Evolutionary conservation across 2,888 invertebrate genomes (phyloP).

Genomic region (Sinotaia quadrata): DNA sequence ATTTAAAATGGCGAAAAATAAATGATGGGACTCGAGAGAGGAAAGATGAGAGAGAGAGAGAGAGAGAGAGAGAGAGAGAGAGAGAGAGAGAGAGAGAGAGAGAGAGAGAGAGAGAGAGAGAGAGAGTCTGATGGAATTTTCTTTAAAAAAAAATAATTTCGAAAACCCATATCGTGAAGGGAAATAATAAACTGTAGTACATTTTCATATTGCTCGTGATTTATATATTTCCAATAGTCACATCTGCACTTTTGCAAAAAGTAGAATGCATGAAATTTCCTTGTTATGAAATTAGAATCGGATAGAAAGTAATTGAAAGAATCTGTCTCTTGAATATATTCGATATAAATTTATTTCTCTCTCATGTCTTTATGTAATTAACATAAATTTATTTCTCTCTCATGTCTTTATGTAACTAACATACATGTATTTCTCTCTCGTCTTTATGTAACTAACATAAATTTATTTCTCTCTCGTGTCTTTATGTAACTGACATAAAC

Average conservation of each 20-base stretch:
- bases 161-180: not conserved
- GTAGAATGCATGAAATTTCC: too few relatives aligned
- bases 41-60: too few relatives aligned
- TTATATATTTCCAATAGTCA: too few relatives aligned
- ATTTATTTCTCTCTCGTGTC: not conserved
- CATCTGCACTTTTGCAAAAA: too few relatives aligned
- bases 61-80: too few relatives aligned
- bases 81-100: too few relatives aligned
- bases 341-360: not conserved
- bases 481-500: not conserved
- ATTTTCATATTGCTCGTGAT: too few relatives aligned
- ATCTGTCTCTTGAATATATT: not conserved
- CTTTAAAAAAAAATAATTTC: not conserved
- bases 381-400: not conserved
- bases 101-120: slow-evolving; percentile 3
- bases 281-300: not conserved
- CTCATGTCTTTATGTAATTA: not conserved
- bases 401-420: not conserved
- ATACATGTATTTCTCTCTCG: not conserved
- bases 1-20: too few relatives aligned
- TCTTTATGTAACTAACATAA: not conserved
- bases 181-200: too few relatives aligned
- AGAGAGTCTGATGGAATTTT: not conserved
- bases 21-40: too few relatives aligned
- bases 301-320: not conserved